Percentiles rank a stretch among this genome's conserved stretches.
Evolutionary conservation across 2,888 invertebrate genomes (phyloP).

Genomic region (Agrilus mali): DNA sequence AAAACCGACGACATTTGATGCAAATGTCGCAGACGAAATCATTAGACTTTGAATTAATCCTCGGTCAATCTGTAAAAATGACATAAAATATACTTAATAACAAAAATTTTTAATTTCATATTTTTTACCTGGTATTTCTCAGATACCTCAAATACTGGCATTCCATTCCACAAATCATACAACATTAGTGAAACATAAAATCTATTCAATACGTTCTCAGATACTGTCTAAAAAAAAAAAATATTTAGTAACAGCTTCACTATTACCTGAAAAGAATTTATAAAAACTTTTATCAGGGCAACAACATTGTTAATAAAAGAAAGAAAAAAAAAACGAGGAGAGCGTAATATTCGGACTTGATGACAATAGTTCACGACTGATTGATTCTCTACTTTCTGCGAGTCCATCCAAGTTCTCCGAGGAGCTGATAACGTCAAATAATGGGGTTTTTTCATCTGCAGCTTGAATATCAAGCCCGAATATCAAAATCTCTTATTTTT

Average conservation of each 20-base stretch:
- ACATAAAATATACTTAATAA: not conserved
- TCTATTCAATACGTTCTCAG: constrained; percentile 52
- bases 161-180: constrained; percentile 61
- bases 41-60: constrained; percentile 72
- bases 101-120: not conserved
- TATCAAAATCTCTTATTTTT: too few species aligned
- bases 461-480: too few species aligned
- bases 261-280: too few species aligned
- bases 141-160: constrained; percentile 53
- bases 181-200: constrained; percentile 82
- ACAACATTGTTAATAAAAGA: too few species aligned
- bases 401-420: too few species aligned
- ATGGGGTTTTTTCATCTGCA: too few species aligned
- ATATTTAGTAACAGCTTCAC: not conserved
- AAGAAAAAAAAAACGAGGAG: too few species aligned
- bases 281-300: too few species aligned
- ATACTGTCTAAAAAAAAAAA: constrained; percentile 39
- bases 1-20: constrained; percentile 64
- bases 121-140: constrained; percentile 44
- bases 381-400: too few species aligned
- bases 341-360: too few species aligned
- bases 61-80: constrained; percentile 41
- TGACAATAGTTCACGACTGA: too few species aligned
- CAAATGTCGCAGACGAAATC: constrained; percentile 55
- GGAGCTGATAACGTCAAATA: too few species aligned